These are phyloP conservation scores for Rallus limicola DNA, from an alignment of 2,113 vertebrate species.

Conservation along the genomic window DNA sequence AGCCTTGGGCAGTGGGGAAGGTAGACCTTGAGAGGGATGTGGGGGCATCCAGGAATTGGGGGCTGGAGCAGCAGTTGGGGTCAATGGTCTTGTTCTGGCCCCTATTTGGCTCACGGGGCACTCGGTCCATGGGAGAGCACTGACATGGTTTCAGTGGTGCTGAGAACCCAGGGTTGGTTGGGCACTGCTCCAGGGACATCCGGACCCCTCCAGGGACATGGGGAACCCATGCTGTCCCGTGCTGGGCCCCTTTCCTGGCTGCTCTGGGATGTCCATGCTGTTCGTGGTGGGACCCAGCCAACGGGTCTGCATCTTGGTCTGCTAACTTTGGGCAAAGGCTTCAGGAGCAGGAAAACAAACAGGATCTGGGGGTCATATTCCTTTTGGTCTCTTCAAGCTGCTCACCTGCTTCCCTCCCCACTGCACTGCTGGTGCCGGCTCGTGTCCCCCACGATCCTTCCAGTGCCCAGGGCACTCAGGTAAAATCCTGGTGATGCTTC, in stretches of 20 bases:
- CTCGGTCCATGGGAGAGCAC: not conserved
- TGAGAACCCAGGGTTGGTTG: not conserved
- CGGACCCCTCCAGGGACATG: not conserved
- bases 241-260: not conserved
- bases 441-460: not conserved
- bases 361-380: rapidly evolving
- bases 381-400: not conserved
- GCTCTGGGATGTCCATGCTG: not conserved
- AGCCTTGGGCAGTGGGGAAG: not conserved
- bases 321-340: not conserved
- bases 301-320: not conserved
- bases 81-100: not conserved
- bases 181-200: too few species aligned
- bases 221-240: not conserved
- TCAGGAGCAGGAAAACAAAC: not conserved
- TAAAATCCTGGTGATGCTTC: not conserved
- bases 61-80: not conserved
- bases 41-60: rapidly evolving
- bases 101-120: not conserved
- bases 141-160: not conserved
- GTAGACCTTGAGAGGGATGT: not conserved
- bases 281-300: not conserved
- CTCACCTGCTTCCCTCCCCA: not conserved
- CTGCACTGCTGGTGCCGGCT: not conserved
- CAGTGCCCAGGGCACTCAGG: rapidly evolving